These are phyloP conservation scores for Gymnocephalus cernua DNA, from an alignment of 2,113 vertebrate species.

Conservation along the genomic window DNA sequence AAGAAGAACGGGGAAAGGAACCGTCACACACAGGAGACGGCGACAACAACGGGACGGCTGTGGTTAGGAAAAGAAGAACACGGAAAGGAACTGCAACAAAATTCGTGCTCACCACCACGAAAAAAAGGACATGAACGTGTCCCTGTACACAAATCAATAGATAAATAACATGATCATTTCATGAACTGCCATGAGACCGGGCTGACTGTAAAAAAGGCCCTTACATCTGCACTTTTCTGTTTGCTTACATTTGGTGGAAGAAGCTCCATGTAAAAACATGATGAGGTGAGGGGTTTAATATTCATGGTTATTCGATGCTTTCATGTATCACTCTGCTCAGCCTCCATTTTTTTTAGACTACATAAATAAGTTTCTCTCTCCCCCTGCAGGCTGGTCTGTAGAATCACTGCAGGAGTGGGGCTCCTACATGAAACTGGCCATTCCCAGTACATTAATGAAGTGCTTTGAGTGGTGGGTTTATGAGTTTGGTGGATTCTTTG, in stretches of 20 bases:
- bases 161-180: too few species aligned
- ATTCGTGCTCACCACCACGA: too few species aligned
- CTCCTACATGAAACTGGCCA: slow-evolving; percentile 86
- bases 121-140: too few species aligned
- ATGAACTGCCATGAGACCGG: too few species aligned
- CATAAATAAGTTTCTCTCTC: slow-evolving; percentile 39
- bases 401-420: slow-evolving; percentile 91
- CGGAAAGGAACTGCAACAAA: too few species aligned
- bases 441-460: slow-evolving; percentile 90
- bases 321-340: background rate
- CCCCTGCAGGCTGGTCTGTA: slow-evolving; percentile 86
- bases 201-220: too few species aligned
- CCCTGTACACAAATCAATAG: too few species aligned
- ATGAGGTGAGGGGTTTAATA: slow-evolving; percentile 84
- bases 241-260: slow-evolving; percentile 88
- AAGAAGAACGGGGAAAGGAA: too few species aligned
- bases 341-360: background rate
- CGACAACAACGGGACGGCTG: too few species aligned
- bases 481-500: slow-evolving; percentile 90
- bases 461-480: slow-evolving; percentile 95
- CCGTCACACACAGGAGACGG: too few species aligned
- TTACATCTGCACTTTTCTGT: slow-evolving; percentile 83
- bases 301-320: background rate
- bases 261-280: slow-evolving; percentile 88
- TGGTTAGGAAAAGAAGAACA: too few species aligned